Evolutionary conservation across 2,797 vertebrate genomes (phyloP), one percentile per base, ranked within the genome.

Genomic region (Columba guinea): DNA sequence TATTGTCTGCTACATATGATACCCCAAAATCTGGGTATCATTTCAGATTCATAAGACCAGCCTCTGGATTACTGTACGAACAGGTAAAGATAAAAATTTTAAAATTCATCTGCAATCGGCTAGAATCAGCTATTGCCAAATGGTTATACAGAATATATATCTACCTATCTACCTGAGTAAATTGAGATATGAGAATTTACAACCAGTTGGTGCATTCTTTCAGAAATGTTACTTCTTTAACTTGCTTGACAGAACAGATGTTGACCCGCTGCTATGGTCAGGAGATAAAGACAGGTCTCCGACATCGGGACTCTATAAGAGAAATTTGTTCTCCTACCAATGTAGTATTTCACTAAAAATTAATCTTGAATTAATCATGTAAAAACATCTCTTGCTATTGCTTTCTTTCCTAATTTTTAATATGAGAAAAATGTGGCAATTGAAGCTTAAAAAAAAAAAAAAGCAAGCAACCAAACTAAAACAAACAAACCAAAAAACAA

Each of bases 301-400:
- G 21, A 58, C 7, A 73, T 30, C 11, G 79, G 53, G 34, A 76
- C 20, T 46, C 44, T 8, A 69, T 58, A 44, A n/a, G 10, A 46
- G 3, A 85, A 18, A 18, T 6, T 62, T 93, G n/a, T n/a, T 28
- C 8, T 85, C 7, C 8, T 83, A 37, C 3, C 4, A 51, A 7
- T 23, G 14, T 17, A 74, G 24, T 7, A 28, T 49, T 89, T 39
- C 46, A 23, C 7, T 56, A 81, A 78, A 76, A 10, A 0, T 5
- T 35, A 37, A 5, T n/a, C 7, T 52, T 64, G 4, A 10, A 0
- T 5, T 35, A 37, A 5, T n/a, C 7, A 52, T 64, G 4, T 15
- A 64, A 64, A 79, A 71, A 3, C 6, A 26, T 46, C 15, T 49
- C 8, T 53, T 73, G 4, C 0, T 75, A 59, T 78, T 67, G 81